These are phyloP conservation scores for Crotalus helleri DNA, from an alignment of 2,113 vertebrate genomes.

Conservation along the genomic window DNA sequence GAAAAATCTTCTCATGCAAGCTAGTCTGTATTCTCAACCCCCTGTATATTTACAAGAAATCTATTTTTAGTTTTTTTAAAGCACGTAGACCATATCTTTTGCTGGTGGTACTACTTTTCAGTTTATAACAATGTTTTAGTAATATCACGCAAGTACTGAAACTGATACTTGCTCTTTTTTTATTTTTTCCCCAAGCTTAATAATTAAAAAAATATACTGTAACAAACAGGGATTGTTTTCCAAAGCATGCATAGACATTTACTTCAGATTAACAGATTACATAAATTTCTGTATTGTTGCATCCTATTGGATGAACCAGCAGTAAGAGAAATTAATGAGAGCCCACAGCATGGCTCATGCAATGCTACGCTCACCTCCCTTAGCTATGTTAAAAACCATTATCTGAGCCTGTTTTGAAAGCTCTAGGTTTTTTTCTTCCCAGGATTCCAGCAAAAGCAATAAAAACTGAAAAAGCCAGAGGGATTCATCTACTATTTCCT, in stretches of 20 bases:
- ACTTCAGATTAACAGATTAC: not conserved
- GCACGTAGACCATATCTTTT: not conserved
- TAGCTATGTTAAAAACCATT: not conserved
- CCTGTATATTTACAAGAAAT: not conserved
- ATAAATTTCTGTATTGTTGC: not conserved
- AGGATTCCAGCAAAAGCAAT: conserved; percentile 48
- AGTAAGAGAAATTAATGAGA: not conserved
- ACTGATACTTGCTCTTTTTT: not conserved
- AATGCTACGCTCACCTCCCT: not conserved
- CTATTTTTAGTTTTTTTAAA: not conserved
- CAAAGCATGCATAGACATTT: not conserved
- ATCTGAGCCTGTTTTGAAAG: not conserved
- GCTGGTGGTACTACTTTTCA: not conserved
- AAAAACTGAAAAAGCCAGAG: conserved; percentile 46
- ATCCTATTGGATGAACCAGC: not conserved
- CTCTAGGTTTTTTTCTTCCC: not conserved
- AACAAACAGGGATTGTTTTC: not conserved
- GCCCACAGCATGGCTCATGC: not conserved
- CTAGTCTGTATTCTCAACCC: not conserved
- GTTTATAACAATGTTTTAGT: not conserved
- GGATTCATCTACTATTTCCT: not conserved
- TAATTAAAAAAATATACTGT: not conserved
- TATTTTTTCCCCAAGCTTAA: not conserved
- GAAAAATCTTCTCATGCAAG: not conserved
- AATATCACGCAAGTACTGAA: not conserved